phyloP scores from a whole-genome alignment of 1,140 invertebrate species.

The Drosophila burlai region DNA sequence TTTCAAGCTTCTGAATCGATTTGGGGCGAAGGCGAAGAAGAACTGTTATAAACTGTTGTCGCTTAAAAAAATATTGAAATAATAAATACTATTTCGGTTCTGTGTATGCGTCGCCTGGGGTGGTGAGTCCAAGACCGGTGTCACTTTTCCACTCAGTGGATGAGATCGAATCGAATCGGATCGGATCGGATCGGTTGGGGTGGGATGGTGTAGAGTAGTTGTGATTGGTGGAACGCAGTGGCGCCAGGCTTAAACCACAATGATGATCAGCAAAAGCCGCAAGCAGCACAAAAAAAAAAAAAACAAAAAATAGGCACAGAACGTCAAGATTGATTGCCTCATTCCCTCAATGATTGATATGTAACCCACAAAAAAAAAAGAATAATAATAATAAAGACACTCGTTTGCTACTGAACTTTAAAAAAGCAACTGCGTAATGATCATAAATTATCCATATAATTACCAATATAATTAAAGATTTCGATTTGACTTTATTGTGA shows the following conservation, averaged over 20 bases:
- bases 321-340: conserved; percentile 29
- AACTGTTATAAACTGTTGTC: neutral
- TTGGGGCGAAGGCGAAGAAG: too few species aligned
- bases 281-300: neutral
- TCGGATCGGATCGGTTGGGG: neutral
- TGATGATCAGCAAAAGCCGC: conserved; percentile 21
- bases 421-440: neutral
- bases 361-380: neutral
- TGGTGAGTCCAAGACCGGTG: conserved; percentile 10
- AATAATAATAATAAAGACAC: conserved; percentile 2
- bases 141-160: conserved; percentile 7
- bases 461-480: too few species aligned
- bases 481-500: neutral
- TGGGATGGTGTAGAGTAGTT: neutral
- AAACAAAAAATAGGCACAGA: neutral
- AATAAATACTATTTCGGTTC: neutral
- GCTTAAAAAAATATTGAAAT: neutral
- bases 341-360: conserved; percentile 12
- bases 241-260: conserved; percentile 30
- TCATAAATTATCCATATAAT: neutral
- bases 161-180: neutral
- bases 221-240: conserved; percentile 13
- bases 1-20: too few species aligned
- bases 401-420: conserved; percentile 15
- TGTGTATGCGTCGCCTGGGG: neutral